Percentiles rank a stretch among this genome's conserved stretches.
These are phyloP conservation scores for Haliclona indistincta DNA, from an alignment of 37 sponge, comb jelly and placozoan species.

Conservation along the genomic window DNA sequence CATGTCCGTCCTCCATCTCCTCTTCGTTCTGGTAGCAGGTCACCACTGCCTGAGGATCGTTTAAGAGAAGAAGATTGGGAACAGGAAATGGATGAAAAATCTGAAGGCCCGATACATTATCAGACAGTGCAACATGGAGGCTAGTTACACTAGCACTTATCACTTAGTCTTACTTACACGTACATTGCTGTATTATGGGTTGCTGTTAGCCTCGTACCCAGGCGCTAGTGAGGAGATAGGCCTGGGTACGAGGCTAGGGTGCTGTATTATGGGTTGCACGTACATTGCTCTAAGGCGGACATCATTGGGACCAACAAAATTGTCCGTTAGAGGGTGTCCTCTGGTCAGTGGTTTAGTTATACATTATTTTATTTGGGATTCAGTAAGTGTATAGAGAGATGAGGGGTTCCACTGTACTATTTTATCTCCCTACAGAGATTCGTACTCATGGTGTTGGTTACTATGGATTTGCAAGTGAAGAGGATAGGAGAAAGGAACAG, in stretches of 20 bases:
- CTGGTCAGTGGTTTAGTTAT: background rate
- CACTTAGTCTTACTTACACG: too few species aligned
- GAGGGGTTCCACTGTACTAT: background rate
- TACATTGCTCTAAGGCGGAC: too few species aligned
- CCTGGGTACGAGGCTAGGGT: too few species aligned
- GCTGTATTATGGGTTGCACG: too few species aligned
- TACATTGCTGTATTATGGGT: too few species aligned
- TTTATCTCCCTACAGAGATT: slow-evolving; percentile 44
- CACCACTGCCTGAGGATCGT: background rate
- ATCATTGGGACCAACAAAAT: too few species aligned
- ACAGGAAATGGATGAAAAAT: slow-evolving; percentile 30
- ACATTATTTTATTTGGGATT: background rate
- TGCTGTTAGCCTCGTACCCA: too few species aligned
- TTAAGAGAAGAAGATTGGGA: slow-evolving; percentile 24
- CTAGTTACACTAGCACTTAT: too few species aligned
- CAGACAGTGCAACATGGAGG: slow-evolving; percentile 63
- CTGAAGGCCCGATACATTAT: slow-evolving; percentile 75
- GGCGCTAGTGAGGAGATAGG: too few species aligned
- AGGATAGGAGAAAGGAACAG: slow-evolving; percentile 77
- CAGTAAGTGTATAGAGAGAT: background rate
- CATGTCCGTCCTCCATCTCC: slow-evolving; percentile 43
- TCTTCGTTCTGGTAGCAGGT: slow-evolving; percentile 77
- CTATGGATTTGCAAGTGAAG: slow-evolving; percentile 80
- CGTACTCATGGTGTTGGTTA: slow-evolving; percentile 90
- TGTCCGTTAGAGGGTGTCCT: background rate